Evolutionary conservation across 1,140 invertebrate genomes (phyloP).

Genomic region (Helicorthomorpha holstii): DNA sequence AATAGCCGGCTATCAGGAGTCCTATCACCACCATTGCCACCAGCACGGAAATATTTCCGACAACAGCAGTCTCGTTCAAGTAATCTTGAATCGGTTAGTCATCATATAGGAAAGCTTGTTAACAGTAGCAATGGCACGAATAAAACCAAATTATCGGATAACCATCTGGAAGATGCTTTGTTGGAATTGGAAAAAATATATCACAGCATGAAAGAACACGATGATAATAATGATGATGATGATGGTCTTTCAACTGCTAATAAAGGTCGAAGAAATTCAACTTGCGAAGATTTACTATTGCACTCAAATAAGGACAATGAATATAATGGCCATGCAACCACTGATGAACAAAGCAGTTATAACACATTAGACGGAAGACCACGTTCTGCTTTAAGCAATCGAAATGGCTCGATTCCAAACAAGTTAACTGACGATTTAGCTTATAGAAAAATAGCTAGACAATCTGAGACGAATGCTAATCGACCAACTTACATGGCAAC

Average conservation of each 20-base stretch:
- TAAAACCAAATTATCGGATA: slow-evolving; percentile 12
- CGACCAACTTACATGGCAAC: slow-evolving; percentile 26
- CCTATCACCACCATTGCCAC: neutral
- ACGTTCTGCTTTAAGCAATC: slow-evolving; percentile 21
- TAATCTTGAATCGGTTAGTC: neutral
- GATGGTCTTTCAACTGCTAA: neutral
- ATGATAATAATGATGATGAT: slow-evolving; percentile 25
- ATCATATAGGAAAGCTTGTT: neutral
- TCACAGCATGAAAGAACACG: slow-evolving; percentile 11
- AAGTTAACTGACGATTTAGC: slow-evolving; percentile 61
- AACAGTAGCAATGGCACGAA: neutral
- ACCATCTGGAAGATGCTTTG: slow-evolving; percentile 66
- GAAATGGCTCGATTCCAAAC: slow-evolving; percentile 26
- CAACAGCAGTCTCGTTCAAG: neutral
- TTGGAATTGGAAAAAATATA: slow-evolving; percentile 78
- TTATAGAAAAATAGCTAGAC: slow-evolving; percentile 41
- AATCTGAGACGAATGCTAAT: slow-evolving; percentile 20
- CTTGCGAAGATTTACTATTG: neutral
- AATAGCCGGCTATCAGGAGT: neutral
- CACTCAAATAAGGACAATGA: neutral
- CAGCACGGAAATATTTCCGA: neutral
- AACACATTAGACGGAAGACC: slow-evolving; percentile 13
- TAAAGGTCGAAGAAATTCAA: neutral
- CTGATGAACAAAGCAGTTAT: slow-evolving; percentile 4
- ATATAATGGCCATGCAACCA: neutral